Evolutionary conservation across 92 coral and sea anemone genomes (phyloP), one percentile per base, ranked within the genome.

Genomic region (Bergia sp.): DNA sequence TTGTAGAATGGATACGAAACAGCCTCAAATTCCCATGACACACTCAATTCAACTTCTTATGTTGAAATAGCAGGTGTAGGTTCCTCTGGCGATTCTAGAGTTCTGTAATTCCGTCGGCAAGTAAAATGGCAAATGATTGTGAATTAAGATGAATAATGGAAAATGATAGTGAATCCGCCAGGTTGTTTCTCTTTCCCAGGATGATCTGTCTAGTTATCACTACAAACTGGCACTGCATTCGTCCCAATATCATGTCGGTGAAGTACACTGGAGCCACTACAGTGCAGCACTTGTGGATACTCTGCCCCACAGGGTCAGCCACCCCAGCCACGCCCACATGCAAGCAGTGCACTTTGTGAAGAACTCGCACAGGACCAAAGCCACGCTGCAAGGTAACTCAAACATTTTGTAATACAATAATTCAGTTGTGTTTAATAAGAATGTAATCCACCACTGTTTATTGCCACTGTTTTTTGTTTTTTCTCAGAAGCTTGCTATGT

Each of bases 171-270:
- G 69, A 61, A 18, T 23, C 29, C 3, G 21, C 5, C 45, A 39
- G 29, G 39, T 37, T 16, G 2, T 53, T 38, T 3, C 7, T 40
- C 55, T n/a, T n/a, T 41, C 21, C 29, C 84, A 91, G 96, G 93
- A 89, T 76, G 89, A 91, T 0, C 86, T 90, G 49, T 88, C 95
- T 1, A 88, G 94, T 36, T 93, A 92, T 66, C 99, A 97, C 90
- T 97, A 94, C 91, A 97, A 97, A 91, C 93, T 97, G 37, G 97
- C 98, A 42, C 89, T 97, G 9, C 93, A 90, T 53, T 90, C 95
- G 53, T 92, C 95, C 86, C 92, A 92, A 84, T 89, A 95, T 66
- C 99, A 97, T 79, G 85, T 78, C 12, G 98, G 96, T 40, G 99
- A 97, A 58, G 95, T 91, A 10, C 98, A 94, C 81, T 97, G 98